Evolutionary conservation across 2,113 vertebrate genomes (phyloP).

Genomic region (Myotis davidii): DNA sequence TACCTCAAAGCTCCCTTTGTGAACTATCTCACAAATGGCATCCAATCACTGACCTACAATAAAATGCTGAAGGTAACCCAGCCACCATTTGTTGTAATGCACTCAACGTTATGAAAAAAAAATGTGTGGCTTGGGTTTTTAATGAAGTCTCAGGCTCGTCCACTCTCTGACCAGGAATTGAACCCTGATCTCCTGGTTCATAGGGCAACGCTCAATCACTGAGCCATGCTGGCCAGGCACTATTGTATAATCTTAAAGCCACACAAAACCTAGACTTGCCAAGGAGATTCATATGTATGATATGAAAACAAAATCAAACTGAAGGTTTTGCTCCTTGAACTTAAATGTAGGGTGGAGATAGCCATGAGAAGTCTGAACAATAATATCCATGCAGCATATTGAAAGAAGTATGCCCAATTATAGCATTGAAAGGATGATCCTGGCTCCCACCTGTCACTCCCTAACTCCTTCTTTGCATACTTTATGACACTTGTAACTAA

Average conservation of each 20-base stretch:
- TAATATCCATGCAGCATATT: too few relatives aligned
- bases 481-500: not conserved
- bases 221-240: too few relatives aligned
- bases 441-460: not conserved
- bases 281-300: not conserved
- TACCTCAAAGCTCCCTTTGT: constrained; percentile 29
- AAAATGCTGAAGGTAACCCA: not conserved
- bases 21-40: not conserved
- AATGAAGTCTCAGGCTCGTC: not conserved
- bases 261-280: not conserved
- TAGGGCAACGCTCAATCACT: too few relatives aligned
- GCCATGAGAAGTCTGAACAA: not conserved
- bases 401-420: not conserved
- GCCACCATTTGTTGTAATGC: not conserved
- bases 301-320: not conserved
- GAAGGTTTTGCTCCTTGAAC: not conserved
- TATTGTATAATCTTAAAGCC: not conserved
- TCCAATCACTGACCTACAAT: not conserved
- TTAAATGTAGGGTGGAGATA: not conserved
- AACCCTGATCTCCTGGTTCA: too few relatives aligned
- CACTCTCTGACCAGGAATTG: too few relatives aligned
- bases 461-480: not conserved
- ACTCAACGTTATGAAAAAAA: not conserved
- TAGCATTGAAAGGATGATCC: not conserved
- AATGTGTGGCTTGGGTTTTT: not conserved